These are phyloP conservation scores for Ectobius pallidus DNA, from an alignment of 2,888 invertebrate genomes.

Conservation along the genomic window DNA sequence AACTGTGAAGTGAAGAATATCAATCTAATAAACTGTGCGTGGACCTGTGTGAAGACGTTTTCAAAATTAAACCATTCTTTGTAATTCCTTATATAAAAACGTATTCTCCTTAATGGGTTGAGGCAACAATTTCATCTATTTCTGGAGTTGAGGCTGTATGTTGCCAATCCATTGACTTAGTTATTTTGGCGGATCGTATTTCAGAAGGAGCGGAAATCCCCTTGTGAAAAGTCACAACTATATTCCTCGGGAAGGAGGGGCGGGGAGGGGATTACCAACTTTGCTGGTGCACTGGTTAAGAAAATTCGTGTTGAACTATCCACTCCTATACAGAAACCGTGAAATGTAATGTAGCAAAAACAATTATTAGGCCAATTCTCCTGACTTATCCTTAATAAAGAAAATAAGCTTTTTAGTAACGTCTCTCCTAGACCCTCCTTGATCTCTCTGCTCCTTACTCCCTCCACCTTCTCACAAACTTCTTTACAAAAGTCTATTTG, in stretches of 20 bases:
- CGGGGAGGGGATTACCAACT: neutral
- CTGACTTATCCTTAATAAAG: neutral
- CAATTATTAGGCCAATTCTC: neutral
- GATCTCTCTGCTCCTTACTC: neutral
- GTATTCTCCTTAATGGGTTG: too few relatives aligned
- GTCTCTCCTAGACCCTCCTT: neutral
- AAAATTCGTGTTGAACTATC: neutral
- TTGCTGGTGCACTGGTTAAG: too few relatives aligned
- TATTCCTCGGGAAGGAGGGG: neutral
- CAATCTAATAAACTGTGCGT: too few relatives aligned
- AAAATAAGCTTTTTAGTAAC: neutral
- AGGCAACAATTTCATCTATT: too few relatives aligned
- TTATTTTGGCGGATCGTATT: neutral
- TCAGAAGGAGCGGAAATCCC: neutral
- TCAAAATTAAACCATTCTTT: too few relatives aligned
- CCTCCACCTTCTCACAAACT: neutral
- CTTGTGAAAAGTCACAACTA: neutral
- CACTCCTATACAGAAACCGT: neutral
- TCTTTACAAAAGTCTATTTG: neutral
- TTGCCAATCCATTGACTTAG: slow-evolving; percentile 4
- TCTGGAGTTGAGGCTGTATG: too few relatives aligned
- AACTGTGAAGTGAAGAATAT: too few relatives aligned
- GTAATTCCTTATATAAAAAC: too few relatives aligned
- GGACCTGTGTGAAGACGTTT: too few relatives aligned
- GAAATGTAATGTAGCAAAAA: neutral